Evolutionary conservation across 2,797 vertebrate species (phyloP).

Genomic region (Leucoraja ocellata): DNA sequence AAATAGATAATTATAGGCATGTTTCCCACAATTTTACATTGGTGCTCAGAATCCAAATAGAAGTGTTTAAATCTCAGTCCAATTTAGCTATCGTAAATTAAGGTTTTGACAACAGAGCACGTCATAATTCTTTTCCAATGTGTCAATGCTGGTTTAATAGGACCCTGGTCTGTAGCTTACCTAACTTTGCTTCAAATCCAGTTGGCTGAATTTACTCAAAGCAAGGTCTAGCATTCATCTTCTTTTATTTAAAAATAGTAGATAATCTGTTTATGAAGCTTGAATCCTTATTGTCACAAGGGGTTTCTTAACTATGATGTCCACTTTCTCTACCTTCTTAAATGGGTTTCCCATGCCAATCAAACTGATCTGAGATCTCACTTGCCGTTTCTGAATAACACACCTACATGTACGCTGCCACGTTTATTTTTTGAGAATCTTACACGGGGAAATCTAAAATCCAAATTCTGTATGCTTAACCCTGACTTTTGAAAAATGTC

Average conservation of each 20-base stretch:
- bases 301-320: background rate
- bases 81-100: background rate
- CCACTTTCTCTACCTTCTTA: background rate
- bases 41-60: background rate
- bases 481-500: background rate
- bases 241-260: no score
- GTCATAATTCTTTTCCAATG: background rate
- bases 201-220: background rate
- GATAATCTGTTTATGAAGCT: background rate
- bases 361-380: background rate
- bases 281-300: background rate
- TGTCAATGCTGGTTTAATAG: background rate
- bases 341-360: background rate
- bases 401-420: no score
- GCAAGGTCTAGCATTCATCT: background rate
- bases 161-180: background rate
- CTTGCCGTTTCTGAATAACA: no score
- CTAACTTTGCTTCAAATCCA: background rate
- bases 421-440: background rate
- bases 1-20: background rate
- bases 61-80: background rate
- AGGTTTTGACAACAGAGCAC: background rate
- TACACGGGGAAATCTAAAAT: background rate
- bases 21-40: background rate
- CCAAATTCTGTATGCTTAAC: background rate